These are phyloP conservation scores for Anisognathus igniventris DNA, from an alignment of 2,797 vertebrate genomes.

Conservation along the genomic window DNA sequence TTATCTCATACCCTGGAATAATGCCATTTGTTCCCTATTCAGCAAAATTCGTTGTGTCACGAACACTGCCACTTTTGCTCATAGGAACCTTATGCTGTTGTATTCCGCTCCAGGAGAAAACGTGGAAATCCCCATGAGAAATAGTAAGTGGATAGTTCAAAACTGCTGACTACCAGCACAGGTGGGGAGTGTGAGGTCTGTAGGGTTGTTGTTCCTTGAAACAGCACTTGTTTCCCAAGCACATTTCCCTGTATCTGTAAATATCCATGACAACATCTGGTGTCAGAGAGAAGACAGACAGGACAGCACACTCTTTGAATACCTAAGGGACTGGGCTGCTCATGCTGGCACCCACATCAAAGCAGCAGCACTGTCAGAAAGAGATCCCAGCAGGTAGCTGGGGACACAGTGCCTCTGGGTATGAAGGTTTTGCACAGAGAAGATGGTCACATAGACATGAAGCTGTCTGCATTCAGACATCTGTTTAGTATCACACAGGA, in stretches of 20 bases:
- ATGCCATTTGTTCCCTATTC: not conserved
- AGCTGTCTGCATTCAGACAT: not conserved
- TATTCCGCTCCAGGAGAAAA: not conserved
- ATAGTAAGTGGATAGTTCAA: not conserved
- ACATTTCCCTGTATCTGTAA: not conserved
- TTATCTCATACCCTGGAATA: not conserved
- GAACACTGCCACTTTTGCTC: not conserved
- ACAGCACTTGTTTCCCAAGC: not conserved
- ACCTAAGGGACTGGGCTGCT: not conserved
- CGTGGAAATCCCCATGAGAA: not conserved
- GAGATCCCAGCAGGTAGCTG: not conserved
- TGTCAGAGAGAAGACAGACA: not conserved
- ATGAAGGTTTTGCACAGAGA: not conserved
- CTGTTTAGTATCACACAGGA: not conserved
- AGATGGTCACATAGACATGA: not conserved
- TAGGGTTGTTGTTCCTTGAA: not conserved
- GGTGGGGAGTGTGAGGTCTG: not conserved
- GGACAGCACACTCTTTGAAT: not conserved
- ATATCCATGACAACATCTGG: slow-evolving; percentile 23
- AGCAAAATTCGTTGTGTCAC: not conserved
- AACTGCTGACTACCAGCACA: not conserved
- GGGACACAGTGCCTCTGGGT: not conserved
- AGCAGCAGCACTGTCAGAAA: not conserved
- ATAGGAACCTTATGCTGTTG: not conserved
- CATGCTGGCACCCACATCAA: not conserved